These are phyloP conservation scores for Eristalis pertinax DNA, from an alignment of 2,888 invertebrate species.

Conservation along the genomic window DNA sequence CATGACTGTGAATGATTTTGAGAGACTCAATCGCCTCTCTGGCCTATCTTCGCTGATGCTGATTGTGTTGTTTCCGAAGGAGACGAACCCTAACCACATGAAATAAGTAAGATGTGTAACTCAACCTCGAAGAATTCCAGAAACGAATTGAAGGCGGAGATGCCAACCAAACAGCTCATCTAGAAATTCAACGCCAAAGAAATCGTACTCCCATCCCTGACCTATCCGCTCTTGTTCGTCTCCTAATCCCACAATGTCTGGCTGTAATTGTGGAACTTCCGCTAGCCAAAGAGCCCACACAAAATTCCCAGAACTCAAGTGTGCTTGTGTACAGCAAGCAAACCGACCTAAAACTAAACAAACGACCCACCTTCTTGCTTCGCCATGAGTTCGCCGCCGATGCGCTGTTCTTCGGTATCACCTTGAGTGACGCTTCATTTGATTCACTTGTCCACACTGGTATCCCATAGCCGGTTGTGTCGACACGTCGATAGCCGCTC, in stretches of 20 bases:
- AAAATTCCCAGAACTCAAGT: background rate
- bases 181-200: too few species aligned
- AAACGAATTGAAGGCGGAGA: too few species aligned
- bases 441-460: slow-evolving; percentile 73
- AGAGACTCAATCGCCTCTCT: too few species aligned
- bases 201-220: background rate
- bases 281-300: background rate
- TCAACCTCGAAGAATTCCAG: too few species aligned
- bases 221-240: background rate
- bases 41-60: too few species aligned
- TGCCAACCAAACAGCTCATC: too few species aligned
- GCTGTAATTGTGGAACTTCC: background rate
- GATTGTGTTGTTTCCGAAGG: too few species aligned
- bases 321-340: too few species aligned
- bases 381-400: slow-evolving; percentile 73
- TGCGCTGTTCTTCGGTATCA: slow-evolving; percentile 60
- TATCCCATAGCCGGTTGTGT: slow-evolving; percentile 74
- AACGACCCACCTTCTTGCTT: slow-evolving; percentile 73
- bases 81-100: too few species aligned
- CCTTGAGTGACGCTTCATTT: slow-evolving; percentile 38
- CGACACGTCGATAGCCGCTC: slow-evolving; percentile 78
- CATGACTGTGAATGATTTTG: too few species aligned
- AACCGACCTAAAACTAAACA: background rate
- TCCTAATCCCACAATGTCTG: background rate
- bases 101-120: too few species aligned